These are phyloP conservation scores for Tiliqua scincoides DNA, from an alignment of 2,113 vertebrate genomes.

Conservation along the genomic window DNA sequence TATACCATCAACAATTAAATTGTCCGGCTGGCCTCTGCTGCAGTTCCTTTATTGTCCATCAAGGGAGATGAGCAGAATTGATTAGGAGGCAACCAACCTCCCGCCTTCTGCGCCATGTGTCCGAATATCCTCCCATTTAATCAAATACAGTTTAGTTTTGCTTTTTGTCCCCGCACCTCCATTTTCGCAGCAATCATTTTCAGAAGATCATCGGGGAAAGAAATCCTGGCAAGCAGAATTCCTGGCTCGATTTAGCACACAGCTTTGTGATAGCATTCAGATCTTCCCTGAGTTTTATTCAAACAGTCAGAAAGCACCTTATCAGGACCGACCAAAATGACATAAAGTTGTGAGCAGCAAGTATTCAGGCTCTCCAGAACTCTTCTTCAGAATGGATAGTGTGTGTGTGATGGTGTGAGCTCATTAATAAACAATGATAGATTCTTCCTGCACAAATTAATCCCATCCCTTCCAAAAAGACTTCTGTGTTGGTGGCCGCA, in stretches of 20 bases:
- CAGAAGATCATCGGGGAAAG: background rate
- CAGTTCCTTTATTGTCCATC: background rate
- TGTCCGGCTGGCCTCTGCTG: background rate
- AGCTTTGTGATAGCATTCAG: background rate
- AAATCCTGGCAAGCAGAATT: background rate
- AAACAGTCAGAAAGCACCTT: too few species aligned
- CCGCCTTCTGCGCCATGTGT: background rate
- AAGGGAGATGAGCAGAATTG: background rate
- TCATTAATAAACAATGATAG: background rate
- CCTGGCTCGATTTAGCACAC: background rate
- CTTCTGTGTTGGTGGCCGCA: background rate
- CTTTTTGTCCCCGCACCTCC: background rate
- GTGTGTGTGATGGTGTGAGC: too few species aligned
- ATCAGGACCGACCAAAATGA: too few species aligned
- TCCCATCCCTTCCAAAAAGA: background rate
- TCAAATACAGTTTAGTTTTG: background rate
- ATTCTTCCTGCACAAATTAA: background rate
- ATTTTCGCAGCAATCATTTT: background rate
- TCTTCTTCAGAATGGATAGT: too few species aligned
- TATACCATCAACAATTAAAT: constrained; percentile 1
- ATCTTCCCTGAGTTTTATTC: background rate
- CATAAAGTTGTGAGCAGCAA: too few species aligned
- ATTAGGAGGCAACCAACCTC: background rate
- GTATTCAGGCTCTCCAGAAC: too few species aligned
- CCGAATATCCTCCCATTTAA: constrained; percentile 8